These are phyloP conservation scores for Andricus quercusramuli DNA, from an alignment of 2,888 invertebrate species.

Conservation along the genomic window DNA sequence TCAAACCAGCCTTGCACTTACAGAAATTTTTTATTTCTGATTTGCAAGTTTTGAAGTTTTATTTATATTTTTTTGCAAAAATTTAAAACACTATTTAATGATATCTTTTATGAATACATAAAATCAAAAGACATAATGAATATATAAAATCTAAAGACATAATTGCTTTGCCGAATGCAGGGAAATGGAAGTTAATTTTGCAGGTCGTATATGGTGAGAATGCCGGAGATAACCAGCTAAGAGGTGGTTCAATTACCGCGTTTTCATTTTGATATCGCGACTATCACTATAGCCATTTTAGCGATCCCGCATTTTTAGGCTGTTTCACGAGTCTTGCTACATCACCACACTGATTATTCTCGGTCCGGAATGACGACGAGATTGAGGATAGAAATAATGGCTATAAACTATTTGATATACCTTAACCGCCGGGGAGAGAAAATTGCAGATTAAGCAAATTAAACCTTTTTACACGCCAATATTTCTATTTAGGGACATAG, in stretches of 20 bases:
- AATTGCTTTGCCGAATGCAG: neutral
- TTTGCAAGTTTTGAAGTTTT: too few species aligned
- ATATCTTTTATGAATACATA: neutral
- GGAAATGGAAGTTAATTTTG: neutral
- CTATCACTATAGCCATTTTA: constrained; percentile 18
- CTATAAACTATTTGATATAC: constrained; percentile 31
- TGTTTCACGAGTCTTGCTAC: neutral
- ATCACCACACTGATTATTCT: constrained; percentile 13
- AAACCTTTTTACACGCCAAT: constrained; percentile 24
- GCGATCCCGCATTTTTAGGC: constrained; percentile 20
- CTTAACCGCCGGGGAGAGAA: constrained; percentile 3
- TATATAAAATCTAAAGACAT: neutral
- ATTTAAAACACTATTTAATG: too few species aligned
- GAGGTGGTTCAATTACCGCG: constrained; percentile 8
- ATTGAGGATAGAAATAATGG: constrained; percentile 13
- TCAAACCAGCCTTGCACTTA: too few species aligned
- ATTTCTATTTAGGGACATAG: constrained; percentile 25
- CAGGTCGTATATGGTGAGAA: neutral
- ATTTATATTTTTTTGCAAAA: too few species aligned
- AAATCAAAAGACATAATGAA: neutral
- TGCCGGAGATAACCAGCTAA: constrained; percentile 1
- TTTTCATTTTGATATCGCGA: constrained; percentile 27
- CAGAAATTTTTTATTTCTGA: too few species aligned
- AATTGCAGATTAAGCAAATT: constrained; percentile 32
- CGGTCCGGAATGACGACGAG: constrained; percentile 13